Conservation (phyloP, 2,113 vertebrate genomes). For the Heptranchias perlo region DNA sequence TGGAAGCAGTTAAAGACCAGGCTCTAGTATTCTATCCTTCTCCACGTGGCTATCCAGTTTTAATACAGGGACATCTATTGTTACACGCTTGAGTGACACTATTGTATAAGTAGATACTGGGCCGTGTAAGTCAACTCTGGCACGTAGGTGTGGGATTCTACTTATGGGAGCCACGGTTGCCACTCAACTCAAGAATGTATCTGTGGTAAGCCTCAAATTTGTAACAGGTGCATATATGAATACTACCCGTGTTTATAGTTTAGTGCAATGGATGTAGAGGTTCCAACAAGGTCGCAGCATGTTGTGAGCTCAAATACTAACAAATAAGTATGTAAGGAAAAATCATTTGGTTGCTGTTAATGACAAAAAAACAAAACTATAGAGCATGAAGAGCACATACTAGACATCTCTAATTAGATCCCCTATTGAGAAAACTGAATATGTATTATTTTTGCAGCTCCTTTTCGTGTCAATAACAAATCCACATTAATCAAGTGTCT, state of each 20-base stretch:
- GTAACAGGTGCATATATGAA: background rate
- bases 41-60: too few species aligned
- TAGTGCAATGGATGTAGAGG: background rate
- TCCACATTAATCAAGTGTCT: background rate
- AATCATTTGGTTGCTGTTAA: background rate
- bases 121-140: too few species aligned
- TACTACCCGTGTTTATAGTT: background rate
- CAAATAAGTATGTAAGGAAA: background rate
- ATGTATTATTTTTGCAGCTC: background rate
- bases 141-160: background rate
- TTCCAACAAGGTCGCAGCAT: background rate
- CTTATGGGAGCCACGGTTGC: background rate
- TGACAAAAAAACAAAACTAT: background rate
- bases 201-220: background rate
- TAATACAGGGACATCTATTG: too few species aligned
- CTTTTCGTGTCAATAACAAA: background rate
- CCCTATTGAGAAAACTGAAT: background rate
- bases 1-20: too few species aligned
- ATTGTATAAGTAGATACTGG: background rate
- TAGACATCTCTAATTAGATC: background rate
- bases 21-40: too few species aligned
- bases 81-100: background rate
- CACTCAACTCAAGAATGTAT: background rate
- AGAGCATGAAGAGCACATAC: background rate
- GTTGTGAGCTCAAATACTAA: background rate